Base-by-base conservation (phyloP, 2,888 invertebrate genomes). In the Ectemnius lituratus region DNA sequence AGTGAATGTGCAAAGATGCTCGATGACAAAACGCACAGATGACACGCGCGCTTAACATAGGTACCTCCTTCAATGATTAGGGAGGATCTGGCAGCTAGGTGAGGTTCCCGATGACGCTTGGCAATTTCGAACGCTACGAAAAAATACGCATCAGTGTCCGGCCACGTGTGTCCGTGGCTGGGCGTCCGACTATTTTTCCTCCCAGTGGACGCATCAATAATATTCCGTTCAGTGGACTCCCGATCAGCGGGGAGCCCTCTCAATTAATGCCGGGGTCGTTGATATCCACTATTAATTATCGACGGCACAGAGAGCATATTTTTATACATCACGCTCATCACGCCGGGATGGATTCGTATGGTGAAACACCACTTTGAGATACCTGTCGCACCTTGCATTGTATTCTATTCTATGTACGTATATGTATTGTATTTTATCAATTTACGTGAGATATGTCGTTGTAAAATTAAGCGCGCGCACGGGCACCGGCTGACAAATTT, bases 261-360 rank as follows among this genome's bases (percentile, higher is more conserved):
- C 47, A 20, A 59, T 70, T 49, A 45, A 56, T 62, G 49, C 28
- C 20, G 52, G 62, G 62, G 62, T 65, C 64, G 60, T 71, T 64
- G 47, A 60, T 64, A 60, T 52, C 52, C 16, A 52, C 52, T 52
- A 52, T 52, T 52, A 52, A 52, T 52, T 52, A 37, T 37, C 37
- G 16, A 52, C 52, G 52, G 52, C 71, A 81, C 73, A 73, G 79
- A 84, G 79, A 80, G 73, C 37, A 67, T 86, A 85, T 86, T 86
- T 86, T 86, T 86, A 83, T 85, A 86, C 77, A 81, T 83, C 82
- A 79, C 75, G 37, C 37, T 75, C 73, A 79, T 83, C 76, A 67
- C 70, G 73, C 74, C 84, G 75, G 80, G 52, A 52, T 77, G 77
- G 60, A 70, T 71, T 37, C 4, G 69, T 49, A 52, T 49, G 59